Evolutionary conservation across 1,140 invertebrate genomes (phyloP).

Genomic region (Trichomalopsis sarcophagae): DNA sequence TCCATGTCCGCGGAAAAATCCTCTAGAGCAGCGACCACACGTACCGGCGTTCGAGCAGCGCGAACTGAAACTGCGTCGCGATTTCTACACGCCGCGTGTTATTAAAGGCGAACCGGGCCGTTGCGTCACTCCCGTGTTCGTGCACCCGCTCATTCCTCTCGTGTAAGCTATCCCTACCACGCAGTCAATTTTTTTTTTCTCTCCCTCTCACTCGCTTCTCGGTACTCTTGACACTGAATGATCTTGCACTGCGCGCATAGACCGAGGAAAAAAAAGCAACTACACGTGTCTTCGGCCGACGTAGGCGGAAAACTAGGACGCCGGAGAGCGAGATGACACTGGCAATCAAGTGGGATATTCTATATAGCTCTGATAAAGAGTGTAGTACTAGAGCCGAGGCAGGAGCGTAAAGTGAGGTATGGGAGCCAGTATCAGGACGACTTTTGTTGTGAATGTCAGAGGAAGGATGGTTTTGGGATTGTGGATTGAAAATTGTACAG

Average conservation of each 20-base stretch:
- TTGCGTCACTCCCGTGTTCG: conserved; percentile 7
- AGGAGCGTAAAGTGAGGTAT: too few species aligned
- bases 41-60: background rate
- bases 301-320: background rate
- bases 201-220: background rate
- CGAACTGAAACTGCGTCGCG: conserved; percentile 22
- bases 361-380: background rate
- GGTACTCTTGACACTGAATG: conserved; percentile 37
- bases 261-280: background rate
- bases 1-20: background rate
- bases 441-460: too few species aligned
- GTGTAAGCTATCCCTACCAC: background rate
- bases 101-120: conserved; percentile 18
- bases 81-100: background rate
- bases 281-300: background rate
- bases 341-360: background rate
- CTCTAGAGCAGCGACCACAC: background rate
- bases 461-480: too few species aligned
- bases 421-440: too few species aligned
- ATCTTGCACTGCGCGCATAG: background rate
- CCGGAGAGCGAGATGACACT: background rate
- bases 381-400: background rate
- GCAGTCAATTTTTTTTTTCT: background rate
- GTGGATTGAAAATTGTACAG: too few species aligned
- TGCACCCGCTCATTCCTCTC: background rate